These are phyloP conservation scores for Ochropleura leucogaster DNA, from an alignment of 2,888 invertebrate genomes.

Conservation along the genomic window DNA sequence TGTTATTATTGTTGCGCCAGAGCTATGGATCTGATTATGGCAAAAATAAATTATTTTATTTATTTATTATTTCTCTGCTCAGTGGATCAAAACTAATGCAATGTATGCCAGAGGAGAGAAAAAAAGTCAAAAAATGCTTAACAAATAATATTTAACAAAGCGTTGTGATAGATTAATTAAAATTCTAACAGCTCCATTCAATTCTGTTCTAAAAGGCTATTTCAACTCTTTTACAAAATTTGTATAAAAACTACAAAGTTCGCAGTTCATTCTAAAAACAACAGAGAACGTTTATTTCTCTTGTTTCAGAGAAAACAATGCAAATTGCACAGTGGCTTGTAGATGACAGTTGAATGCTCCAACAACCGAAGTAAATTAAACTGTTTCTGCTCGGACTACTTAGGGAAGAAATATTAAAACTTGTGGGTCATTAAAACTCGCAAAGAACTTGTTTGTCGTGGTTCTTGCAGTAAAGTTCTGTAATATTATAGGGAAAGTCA, in stretches of 20 bases:
- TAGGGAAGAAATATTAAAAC: background rate
- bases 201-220: background rate
- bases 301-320: conserved; percentile 5
- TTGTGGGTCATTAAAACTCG: background rate
- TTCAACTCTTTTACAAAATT: background rate
- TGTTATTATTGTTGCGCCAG: no score
- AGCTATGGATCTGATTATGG: no score
- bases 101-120: no score
- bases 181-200: background rate
- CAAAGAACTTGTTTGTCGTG: background rate
- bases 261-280: background rate
- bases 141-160: background rate
- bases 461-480: no score
- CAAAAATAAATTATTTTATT: no score
- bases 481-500: no score
- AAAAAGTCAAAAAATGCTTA: background rate
- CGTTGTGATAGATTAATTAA: background rate
- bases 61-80: no score
- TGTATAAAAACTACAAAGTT: background rate
- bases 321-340: background rate
- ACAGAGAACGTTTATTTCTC: background rate
- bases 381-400: background rate
- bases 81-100: no score
- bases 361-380: background rate
- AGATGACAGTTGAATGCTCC: background rate